Evolutionary conservation across 2,113 vertebrate species (phyloP).

Genomic region (Microtus pennsylvanicus): DNA sequence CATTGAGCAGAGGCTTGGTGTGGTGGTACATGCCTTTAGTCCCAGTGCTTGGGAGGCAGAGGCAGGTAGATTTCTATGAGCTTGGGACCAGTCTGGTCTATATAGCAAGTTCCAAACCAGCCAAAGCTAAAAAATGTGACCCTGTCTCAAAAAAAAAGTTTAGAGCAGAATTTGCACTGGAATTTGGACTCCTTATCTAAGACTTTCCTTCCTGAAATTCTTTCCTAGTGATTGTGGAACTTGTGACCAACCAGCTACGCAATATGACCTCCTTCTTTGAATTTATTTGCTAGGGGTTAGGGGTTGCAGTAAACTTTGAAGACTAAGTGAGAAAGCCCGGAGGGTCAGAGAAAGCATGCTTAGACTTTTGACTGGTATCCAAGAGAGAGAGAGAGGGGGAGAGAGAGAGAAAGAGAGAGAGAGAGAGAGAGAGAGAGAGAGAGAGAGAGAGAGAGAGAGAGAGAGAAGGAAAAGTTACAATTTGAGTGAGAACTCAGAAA

Average conservation of each 20-base stretch:
- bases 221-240: background rate
- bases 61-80: background rate
- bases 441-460: no score
- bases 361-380: background rate
- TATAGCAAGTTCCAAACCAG: background rate
- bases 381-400: no score
- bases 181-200: background rate
- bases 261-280: background rate
- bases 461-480: background rate
- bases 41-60: background rate
- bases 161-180: background rate
- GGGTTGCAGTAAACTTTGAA: background rate
- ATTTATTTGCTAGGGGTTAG: background rate
- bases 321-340: background rate
- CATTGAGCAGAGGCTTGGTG: background rate
- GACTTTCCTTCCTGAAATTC: background rate
- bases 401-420: no score
- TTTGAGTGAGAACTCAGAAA: background rate
- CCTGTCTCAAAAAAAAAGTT: background rate
- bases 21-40: background rate
- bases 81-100: background rate
- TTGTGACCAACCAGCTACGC: background rate
- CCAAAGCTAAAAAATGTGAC: background rate
- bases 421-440: accelerated
- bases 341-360: background rate